phyloP scores from a whole-genome alignment of 2,797 vertebrate genomes.

The Uromys caudimaculatus region DNA sequence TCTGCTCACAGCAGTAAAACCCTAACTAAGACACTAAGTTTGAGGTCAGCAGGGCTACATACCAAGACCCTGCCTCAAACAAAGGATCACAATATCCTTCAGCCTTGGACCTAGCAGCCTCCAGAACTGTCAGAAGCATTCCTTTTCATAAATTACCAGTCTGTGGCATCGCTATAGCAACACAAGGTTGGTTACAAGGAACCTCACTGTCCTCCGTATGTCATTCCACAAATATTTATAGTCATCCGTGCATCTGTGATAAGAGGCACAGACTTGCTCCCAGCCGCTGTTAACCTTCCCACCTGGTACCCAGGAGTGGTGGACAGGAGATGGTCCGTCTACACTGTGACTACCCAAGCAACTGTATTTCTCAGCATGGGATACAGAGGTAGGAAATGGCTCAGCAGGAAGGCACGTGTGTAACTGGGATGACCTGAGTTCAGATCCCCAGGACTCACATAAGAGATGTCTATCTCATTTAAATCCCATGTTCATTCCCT shows the following conservation, averaged over 20 bases:
- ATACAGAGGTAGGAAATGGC: not conserved
- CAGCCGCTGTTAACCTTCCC: not conserved
- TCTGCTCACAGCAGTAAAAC: no score
- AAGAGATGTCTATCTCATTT: not conserved
- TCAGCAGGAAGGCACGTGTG: accelerated
- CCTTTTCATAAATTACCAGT: not conserved
- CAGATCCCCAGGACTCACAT: not conserved
- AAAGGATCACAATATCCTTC: not conserved
- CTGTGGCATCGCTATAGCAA: not conserved
- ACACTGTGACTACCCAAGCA: accelerated
- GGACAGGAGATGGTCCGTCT: no score
- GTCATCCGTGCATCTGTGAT: accelerated
- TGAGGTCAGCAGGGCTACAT: not conserved
- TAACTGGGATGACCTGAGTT: not conserved
- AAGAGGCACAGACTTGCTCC: not conserved
- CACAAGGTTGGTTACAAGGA: not conserved
- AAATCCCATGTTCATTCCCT: no score
- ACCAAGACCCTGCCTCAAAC: not conserved
- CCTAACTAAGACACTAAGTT: not conserved
- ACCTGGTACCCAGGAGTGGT: accelerated
- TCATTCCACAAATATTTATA: not conserved
- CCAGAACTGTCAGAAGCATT: not conserved
- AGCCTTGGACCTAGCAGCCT: not conserved
- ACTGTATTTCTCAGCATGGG: accelerated
- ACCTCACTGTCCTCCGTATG: not conserved